Evolutionary conservation across 2,113 vertebrate genomes (phyloP).

Genomic region (Psophia crepitans): DNA sequence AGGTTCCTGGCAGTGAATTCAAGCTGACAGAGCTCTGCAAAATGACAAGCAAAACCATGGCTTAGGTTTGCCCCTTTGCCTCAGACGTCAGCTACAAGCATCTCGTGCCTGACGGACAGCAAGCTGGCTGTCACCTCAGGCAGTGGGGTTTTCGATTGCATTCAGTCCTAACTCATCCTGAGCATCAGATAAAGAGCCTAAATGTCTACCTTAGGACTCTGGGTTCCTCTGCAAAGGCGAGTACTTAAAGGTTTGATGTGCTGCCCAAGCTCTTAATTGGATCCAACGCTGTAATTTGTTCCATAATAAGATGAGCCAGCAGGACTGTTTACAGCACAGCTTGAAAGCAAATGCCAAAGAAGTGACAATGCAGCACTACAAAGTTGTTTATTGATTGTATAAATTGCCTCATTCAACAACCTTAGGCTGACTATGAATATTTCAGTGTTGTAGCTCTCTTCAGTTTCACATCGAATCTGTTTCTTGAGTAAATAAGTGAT

Average conservation of each 20-base stretch:
- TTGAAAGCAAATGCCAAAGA: constrained; percentile 29
- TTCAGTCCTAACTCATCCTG: not conserved
- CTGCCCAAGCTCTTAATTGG: not conserved
- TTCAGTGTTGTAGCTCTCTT: constrained; percentile 9
- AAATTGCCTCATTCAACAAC: constrained; percentile 48
- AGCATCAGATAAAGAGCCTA: not conserved
- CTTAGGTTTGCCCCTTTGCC: not conserved
- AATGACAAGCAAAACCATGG: not conserved
- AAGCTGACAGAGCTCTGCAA: not conserved
- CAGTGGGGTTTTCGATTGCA: not conserved
- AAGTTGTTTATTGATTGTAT: constrained; percentile 30
- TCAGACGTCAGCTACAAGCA: not conserved
- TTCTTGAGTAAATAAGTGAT: constrained; percentile 38
- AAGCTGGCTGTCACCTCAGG: not conserved
- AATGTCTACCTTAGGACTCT: not conserved
- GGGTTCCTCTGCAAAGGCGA: not conserved
- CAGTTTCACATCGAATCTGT: constrained; percentile 33
- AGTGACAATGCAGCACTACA: not conserved
- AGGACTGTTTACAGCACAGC: constrained; percentile 24
- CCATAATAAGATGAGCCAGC: constrained; percentile 22
- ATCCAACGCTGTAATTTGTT: not conserved
- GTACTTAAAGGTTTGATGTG: not conserved
- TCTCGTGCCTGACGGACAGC: not conserved
- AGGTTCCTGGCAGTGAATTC: not conserved
- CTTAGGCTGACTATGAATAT: constrained; percentile 31